A percentile compares a stretch with the other conserved stretches of the same genome.
phyloP scores from a whole-genome alignment of 2,113 vertebrate species.

The Oreochromis spilurus region DNA sequence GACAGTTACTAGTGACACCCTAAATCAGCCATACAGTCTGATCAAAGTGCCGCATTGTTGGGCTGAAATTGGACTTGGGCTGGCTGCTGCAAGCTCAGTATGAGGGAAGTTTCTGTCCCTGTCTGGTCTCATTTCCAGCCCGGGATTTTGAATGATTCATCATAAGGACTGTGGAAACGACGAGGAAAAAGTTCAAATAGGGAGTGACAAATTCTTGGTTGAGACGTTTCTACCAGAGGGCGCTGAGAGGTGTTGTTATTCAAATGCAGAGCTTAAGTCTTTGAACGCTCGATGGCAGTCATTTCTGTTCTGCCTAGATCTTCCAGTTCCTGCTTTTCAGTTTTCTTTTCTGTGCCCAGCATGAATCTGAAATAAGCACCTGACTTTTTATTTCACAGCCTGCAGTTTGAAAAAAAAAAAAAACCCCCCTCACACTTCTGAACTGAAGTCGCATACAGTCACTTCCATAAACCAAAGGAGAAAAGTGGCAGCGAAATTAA shows the following conservation, averaged over 20 bases:
- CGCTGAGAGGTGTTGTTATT: conserved; percentile 46
- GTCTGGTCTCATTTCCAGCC: conserved; percentile 54
- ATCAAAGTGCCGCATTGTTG: conserved; percentile 64
- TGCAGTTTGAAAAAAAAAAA: background rate
- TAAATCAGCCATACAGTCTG: conserved; percentile 45
- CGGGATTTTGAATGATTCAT: conserved; percentile 49
- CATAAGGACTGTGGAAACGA: conserved; percentile 38
- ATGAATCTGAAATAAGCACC: background rate
- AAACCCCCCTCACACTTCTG: fast-evolving
- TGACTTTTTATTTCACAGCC: background rate
- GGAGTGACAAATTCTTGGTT: conserved; percentile 43
- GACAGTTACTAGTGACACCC: conserved; percentile 48
- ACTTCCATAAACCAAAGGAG: background rate
- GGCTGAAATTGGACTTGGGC: conserved; percentile 58
- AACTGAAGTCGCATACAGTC: background rate
- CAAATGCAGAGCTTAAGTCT: conserved; percentile 45
- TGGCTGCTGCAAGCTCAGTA: conserved; percentile 19
- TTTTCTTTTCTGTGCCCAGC: background rate
- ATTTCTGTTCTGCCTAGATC: conserved; percentile 22
- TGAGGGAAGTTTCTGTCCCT: conserved; percentile 38
- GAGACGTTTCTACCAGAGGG: conserved; percentile 29
- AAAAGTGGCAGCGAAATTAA: background rate
- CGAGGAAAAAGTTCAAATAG: conserved; percentile 44
- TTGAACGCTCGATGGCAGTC: background rate
- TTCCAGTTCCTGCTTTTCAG: background rate